A percentile compares a stretch with the other conserved stretches of the same genome.
Conservation (phyloP, 2,797 vertebrate genomes). For the Pseudomugil gertrudae region DNA sequence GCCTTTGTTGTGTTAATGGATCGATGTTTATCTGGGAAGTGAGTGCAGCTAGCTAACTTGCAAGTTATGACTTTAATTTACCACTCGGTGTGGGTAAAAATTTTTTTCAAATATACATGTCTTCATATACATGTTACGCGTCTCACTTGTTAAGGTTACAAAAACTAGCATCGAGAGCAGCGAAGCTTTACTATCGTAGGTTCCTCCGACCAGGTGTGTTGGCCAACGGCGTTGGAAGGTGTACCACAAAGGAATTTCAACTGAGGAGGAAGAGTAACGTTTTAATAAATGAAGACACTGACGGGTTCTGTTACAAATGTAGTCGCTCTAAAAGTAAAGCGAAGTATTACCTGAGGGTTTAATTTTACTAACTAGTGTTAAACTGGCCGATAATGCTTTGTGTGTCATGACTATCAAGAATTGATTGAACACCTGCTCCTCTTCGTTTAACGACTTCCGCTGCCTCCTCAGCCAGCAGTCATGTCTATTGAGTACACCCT, state of each 20-base stretch:
- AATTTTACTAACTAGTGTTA: background rate
- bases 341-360: background rate
- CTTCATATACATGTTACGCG: fast-evolving
- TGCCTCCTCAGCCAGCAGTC: constrained; percentile 33
- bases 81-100: fast-evolving
- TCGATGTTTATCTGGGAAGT: background rate
- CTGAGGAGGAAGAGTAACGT: background rate
- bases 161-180: background rate
- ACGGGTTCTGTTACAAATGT: background rate
- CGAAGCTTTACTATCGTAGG: background rate
- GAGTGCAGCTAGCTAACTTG: background rate
- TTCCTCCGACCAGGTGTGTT: constrained; percentile 48
- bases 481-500: constrained; percentile 84
- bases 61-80: fast-evolving
- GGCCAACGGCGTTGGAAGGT: constrained; percentile 10
- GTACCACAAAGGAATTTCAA: background rate
- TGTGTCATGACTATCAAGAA: background rate
- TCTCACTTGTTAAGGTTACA: fast-evolving
- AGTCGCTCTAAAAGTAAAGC: constrained; percentile 27
- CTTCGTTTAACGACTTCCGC: background rate
- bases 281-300: background rate
- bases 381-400: background rate
- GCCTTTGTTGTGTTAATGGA: constrained; percentile 19
- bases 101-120: too few relatives aligned
- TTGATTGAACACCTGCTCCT: background rate